Base-by-base conservation (phyloP, 2,888 invertebrate genomes). In the Acanthoscelides obtectus region DNA sequence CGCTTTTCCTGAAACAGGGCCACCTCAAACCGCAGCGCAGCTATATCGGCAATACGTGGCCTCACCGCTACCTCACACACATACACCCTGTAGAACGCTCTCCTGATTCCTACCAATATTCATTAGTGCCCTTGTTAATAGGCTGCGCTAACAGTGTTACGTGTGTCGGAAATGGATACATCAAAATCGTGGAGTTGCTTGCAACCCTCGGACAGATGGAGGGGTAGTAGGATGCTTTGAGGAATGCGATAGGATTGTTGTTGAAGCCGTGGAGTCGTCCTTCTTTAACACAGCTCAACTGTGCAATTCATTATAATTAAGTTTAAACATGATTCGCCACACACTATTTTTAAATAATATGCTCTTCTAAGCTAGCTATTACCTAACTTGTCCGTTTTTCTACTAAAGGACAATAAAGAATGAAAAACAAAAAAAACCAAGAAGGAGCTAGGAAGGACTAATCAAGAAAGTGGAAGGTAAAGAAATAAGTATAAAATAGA, bases 1-100 rank as follows among this genome's bases (percentile, higher is more conserved):
- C 77, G 76, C 77, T 75, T 75, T 74, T 75, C 74, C 75, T 73
- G 75, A 72, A 73, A 72, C 69, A 72, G 70, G 75, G 76, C 74
- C 45, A 77, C 80, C 80, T 77, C 80, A 79, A 78, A 78, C 80
- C 79, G 72, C 75, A 68, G 73, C 76, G 74, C 75, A 77, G 77
- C 78, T 71, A 22, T 67, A 22, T 2, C 22, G 67, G n/a, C 67
- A 67, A 67, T 67, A 67, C 22, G 22, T 20, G 67, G 45, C 45
- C 45, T 1, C 45, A 12, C 45, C 45, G 12, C 45, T 45, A 45
- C 45, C 45, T 45, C 45, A 12, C 45, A 6, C 45, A 12, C 45
- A 12, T 17, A 45, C 45, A 12, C 45, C 45, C 45, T 45, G 45
- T 45, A 45, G 6, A 45, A 12, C 45, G 45, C 45, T 17, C 45